phyloP scores from a whole-genome alignment of 2,888 invertebrate genomes.

The Phalangium opilio region DNA sequence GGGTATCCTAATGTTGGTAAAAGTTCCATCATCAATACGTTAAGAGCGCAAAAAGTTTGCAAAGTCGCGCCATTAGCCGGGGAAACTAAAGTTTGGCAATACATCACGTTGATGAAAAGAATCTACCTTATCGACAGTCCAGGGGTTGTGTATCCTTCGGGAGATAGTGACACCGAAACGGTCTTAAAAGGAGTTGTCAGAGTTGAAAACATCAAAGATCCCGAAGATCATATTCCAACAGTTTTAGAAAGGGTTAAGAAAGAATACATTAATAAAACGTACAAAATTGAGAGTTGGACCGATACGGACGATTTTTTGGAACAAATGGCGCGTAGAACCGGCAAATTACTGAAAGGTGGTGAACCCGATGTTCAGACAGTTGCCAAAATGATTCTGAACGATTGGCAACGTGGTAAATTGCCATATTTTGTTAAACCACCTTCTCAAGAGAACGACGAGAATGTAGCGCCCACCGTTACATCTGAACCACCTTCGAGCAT shows the following conservation, averaged over 20 bases:
- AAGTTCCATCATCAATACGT: slow-evolving; percentile 92
- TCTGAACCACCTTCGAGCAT: neutral
- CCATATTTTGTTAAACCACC: slow-evolving; percentile 85
- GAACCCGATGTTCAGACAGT: slow-evolving; percentile 81
- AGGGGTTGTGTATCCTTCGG: slow-evolving; percentile 92
- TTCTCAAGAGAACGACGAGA: slow-evolving; percentile 26
- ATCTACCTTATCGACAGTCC: slow-evolving; percentile 98
- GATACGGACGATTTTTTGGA: slow-evolving; percentile 76
- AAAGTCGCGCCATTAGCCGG: slow-evolving; percentile 97
- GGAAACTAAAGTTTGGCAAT: slow-evolving; percentile 77
- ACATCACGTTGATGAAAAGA: slow-evolving; percentile 90
- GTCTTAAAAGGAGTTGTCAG: slow-evolving; percentile 92
- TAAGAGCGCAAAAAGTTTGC: slow-evolving; percentile 92
- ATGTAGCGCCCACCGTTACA: neutral
- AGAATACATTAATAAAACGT: slow-evolving; percentile 80
- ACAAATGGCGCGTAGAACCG: slow-evolving; percentile 66
- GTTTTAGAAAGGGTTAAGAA: slow-evolving; percentile 72
- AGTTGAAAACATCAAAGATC: slow-evolving; percentile 80
- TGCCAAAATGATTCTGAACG: slow-evolving; percentile 90
- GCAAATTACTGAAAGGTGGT: slow-evolving; percentile 88
- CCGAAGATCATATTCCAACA: slow-evolving; percentile 81
- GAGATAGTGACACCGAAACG: slow-evolving; percentile 70
- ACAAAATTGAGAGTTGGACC: slow-evolving; percentile 67
- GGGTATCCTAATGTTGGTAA: slow-evolving; percentile 99
- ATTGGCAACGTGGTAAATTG: slow-evolving; percentile 94